Base-by-base conservation (phyloP, 1,140 invertebrate species). In the Brachionus asplanchnoidis region DNA sequence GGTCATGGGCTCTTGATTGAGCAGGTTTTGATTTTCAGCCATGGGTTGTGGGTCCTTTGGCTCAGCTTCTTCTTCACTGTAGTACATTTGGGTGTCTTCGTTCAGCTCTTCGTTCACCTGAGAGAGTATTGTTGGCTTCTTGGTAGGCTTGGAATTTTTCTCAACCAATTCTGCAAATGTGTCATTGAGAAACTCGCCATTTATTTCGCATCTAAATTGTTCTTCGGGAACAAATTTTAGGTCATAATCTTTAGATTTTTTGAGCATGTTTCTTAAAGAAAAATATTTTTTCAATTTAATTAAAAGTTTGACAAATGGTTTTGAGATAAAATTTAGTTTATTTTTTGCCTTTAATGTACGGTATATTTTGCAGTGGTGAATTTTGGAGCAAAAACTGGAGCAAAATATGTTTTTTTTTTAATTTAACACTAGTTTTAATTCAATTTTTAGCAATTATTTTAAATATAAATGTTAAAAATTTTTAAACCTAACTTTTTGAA, bases 31-130 rank as follows among this genome's bases (percentile, higher is more conserved):
- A 20, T 73, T 40, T 73, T 73, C 68, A 20, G 32, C 42, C 4
- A 73, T n/a, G 7, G 20, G 6, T 68, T 68, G 23, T 68, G 1
- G 5, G 12, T 75, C 40, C 7, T 6, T 20, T 20, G 36, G 17
- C 36, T 44, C 40, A 8, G 42, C 44, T 26, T 50, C 42, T 46
- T 77, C 73, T 14, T 20, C 32, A 12, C 42, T 36, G 20, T 28
- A 50, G 44, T 77, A 77, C 73, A 77, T 77, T 53, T 77, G 40
- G 2, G 73, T 50, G 23, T 77, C 73, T 26, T 77, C 73, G 11
- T 77, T 20, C 73, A 77, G 32, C 12, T 53, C 5, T 5, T 77
- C 17, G 26, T 77, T 50, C 8, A 77, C 73, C 28, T 32, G 73
- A 50, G 73, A 77, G 8, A 77, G 26, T 9, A 77, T 28, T 12